Evolutionary conservation across 2,113 vertebrate genomes (phyloP).

Genomic region (Anhinga rufa): DNA sequence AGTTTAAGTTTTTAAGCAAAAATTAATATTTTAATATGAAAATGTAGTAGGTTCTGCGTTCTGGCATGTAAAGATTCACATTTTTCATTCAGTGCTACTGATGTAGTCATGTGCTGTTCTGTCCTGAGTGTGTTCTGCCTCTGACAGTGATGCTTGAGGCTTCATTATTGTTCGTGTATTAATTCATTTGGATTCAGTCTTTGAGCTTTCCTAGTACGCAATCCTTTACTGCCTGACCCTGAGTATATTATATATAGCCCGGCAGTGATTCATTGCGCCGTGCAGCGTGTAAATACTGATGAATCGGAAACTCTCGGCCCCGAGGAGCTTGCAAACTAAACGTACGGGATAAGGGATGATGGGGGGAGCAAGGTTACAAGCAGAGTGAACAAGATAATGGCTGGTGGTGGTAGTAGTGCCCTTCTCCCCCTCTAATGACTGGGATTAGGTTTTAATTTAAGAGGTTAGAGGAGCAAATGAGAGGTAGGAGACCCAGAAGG

Average conservation of each 20-base stretch:
- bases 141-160: not conserved
- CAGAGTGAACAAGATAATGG: fast-evolving
- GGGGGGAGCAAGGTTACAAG: no score
- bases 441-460: not conserved
- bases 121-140: no score
- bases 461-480: not conserved
- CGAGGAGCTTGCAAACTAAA: not conserved
- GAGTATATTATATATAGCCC: not conserved
- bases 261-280: not conserved
- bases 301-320: not conserved
- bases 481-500: not conserved
- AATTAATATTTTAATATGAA: not conserved
- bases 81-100: not conserved
- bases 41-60: not conserved
- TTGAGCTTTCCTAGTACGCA: not conserved
- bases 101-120: fast-evolving
- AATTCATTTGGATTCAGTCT: not conserved
- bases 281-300: not conserved
- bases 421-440: not conserved
- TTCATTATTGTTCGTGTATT: not conserved
- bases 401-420: not conserved
- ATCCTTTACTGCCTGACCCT: no score
- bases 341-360: not conserved
- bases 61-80: fast-evolving
- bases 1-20: not conserved